phyloP scores from a whole-genome alignment of 2,113 vertebrate species.

The Pollimyrus isidori region DNA sequence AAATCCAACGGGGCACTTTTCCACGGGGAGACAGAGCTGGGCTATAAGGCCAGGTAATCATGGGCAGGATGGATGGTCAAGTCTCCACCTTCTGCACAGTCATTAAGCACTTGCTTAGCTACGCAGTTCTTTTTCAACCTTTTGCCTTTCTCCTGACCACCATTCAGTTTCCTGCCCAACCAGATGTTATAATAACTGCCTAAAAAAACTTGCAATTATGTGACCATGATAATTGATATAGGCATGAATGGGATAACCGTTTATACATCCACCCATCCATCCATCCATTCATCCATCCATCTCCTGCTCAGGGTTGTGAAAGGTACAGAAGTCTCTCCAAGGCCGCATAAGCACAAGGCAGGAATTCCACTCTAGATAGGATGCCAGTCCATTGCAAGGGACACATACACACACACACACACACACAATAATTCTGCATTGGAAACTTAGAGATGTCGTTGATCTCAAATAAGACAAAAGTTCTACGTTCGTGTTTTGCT shows the following conservation, averaged over 20 bases:
- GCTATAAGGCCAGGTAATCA: background rate
- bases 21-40: background rate
- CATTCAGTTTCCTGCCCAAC: background rate
- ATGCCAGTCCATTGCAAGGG: background rate
- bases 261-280: background rate
- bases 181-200: background rate
- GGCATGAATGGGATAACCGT: background rate
- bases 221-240: background rate
- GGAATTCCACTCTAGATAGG: background rate
- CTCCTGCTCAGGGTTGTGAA: background rate
- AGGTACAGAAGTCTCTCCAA: background rate
- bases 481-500: background rate
- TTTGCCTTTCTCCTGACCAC: background rate
- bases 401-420: background rate
- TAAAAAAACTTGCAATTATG: background rate
- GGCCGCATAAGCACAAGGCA: background rate
- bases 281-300: background rate
- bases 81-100: background rate
- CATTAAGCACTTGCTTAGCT: background rate
- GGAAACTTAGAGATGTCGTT: background rate
- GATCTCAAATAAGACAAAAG: background rate
- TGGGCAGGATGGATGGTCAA: background rate
- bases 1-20: background rate
- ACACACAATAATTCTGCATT: background rate
- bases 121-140: background rate